These are phyloP conservation scores for Lydus trimaculatus DNA, from an alignment of 2,888 invertebrate species.

Conservation along the genomic window DNA sequence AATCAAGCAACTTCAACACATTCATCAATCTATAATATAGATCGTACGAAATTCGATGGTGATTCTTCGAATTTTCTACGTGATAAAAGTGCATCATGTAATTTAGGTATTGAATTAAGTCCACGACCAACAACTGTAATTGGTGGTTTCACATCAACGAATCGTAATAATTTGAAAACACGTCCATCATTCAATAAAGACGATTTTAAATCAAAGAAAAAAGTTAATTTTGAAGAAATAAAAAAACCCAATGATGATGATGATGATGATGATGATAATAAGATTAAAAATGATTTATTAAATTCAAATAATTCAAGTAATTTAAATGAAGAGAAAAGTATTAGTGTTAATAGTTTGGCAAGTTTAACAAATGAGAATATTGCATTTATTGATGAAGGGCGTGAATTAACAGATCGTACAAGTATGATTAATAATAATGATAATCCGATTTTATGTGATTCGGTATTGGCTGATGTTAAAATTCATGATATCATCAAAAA, in stretches of 20 bases:
- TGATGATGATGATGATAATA: conserved; percentile 32
- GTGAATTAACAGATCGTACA: conserved; percentile 57
- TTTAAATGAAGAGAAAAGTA: conserved; percentile 55
- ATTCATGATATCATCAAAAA: conserved; percentile 59
- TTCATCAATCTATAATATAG: conserved; percentile 58
- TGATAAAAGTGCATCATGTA: conserved; percentile 82
- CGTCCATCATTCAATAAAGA: conserved; percentile 48
- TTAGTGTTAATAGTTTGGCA: conserved; percentile 57
- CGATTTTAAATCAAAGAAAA: conserved; percentile 55
- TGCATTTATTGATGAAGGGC: conserved; percentile 58
- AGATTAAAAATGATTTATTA: conserved; percentile 39
- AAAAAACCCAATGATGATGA: conserved; percentile 29
- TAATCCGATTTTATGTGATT: conserved; percentile 38
- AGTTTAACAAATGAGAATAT: conserved; percentile 56
- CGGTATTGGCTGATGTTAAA: conserved; percentile 54
- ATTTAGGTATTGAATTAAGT: conserved; percentile 74
- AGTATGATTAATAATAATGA: conserved; percentile 54
- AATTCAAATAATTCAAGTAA: conserved; percentile 34
- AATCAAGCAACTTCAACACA: conserved; percentile 62
- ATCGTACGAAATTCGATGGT: conserved; percentile 54
- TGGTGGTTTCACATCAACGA: conserved; percentile 49
- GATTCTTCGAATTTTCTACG: conserved; percentile 67
- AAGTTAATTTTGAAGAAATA: conserved; percentile 54
- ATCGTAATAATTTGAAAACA: conserved; percentile 28
- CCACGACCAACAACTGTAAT: conserved; percentile 71